phyloP scores from a whole-genome alignment of 2,888 invertebrate genomes.

The Microctonus brassicae region DNA sequence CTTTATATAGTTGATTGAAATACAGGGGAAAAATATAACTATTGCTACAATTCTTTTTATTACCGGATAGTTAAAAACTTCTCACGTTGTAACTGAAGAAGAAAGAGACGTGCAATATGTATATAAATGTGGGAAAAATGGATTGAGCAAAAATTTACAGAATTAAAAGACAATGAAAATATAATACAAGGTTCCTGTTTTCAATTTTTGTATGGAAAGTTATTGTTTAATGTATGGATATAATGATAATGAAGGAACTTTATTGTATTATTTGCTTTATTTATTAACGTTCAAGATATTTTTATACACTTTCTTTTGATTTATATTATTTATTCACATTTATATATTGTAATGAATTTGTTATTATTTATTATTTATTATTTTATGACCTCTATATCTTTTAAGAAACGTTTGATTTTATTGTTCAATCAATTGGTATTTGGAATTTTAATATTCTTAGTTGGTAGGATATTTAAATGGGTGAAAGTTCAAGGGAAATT shows the following conservation, averaged over 20 bases:
- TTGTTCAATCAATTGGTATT: not conserved
- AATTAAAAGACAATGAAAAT: not conserved
- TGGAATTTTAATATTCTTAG: not conserved
- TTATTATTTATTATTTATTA: too few species aligned
- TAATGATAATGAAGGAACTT: not conserved
- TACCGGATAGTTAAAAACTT: not conserved
- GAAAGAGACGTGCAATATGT: not conserved
- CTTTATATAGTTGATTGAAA: not conserved
- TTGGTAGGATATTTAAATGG: slow-evolving; percentile 10
- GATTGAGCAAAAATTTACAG: not conserved
- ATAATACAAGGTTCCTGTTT: not conserved
- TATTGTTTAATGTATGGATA: not conserved
- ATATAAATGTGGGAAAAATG: slow-evolving; percentile 14
- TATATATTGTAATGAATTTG: too few species aligned
- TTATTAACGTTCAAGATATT: not conserved
- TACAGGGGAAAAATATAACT: not conserved
- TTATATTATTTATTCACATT: too few species aligned
- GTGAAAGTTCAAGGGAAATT: slow-evolving; percentile 17
- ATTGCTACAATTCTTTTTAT: not conserved
- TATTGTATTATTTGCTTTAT: not conserved
- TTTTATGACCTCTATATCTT: too few species aligned
- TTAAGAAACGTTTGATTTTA: too few species aligned
- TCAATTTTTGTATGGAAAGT: not conserved
- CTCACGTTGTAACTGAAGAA: slow-evolving; percentile 2
- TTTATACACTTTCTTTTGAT: too few species aligned